These are phyloP conservation scores for Drosophila pseudoananassae DNA, from an alignment of 1,140 invertebrate species.

Conservation along the genomic window DNA sequence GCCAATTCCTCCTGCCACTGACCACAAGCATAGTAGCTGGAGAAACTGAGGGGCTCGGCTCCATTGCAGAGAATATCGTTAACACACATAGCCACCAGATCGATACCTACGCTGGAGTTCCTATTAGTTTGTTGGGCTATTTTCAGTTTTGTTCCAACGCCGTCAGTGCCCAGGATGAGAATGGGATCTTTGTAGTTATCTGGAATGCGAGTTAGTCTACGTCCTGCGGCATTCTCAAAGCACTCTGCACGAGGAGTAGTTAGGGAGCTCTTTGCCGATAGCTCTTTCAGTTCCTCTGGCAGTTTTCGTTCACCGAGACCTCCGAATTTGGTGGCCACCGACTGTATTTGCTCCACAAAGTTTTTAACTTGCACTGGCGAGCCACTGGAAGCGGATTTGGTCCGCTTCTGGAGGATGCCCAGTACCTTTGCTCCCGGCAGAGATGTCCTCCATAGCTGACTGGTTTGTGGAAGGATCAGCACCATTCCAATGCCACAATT, in stretches of 20 bases:
- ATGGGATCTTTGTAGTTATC: constrained; percentile 91
- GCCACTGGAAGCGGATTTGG: neutral
- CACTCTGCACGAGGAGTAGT: constrained; percentile 36
- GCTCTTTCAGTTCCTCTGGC: constrained; percentile 25
- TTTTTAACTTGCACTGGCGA: constrained; percentile 60
- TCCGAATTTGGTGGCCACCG: constrained; percentile 49
- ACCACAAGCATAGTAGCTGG: constrained; percentile 98
- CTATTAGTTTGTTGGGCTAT: constrained; percentile 92
- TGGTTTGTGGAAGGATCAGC: constrained; percentile 86
- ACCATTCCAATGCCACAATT: constrained; percentile 97
- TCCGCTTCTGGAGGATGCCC: constrained; percentile 53
- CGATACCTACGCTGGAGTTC: constrained; percentile 94
- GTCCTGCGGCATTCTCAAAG: constrained; percentile 54
- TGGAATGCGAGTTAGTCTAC: constrained; percentile 59
- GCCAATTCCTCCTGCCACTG: constrained; percentile 90
- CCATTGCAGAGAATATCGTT: constrained; percentile 98
- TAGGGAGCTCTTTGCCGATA: neutral
- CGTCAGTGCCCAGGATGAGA: constrained; percentile 97
- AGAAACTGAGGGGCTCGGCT: constrained; percentile 96
- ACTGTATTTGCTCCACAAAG: constrained; percentile 57
- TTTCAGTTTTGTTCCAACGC: constrained; percentile 98
- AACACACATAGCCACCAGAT: constrained; percentile 99
- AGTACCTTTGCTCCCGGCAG: constrained; percentile 70
- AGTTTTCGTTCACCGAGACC: constrained; percentile 28
- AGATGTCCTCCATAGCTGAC: constrained; percentile 51